Evolutionary conservation across 2,888 invertebrate genomes (phyloP).

Genomic region (Apodemia mormo): DNA sequence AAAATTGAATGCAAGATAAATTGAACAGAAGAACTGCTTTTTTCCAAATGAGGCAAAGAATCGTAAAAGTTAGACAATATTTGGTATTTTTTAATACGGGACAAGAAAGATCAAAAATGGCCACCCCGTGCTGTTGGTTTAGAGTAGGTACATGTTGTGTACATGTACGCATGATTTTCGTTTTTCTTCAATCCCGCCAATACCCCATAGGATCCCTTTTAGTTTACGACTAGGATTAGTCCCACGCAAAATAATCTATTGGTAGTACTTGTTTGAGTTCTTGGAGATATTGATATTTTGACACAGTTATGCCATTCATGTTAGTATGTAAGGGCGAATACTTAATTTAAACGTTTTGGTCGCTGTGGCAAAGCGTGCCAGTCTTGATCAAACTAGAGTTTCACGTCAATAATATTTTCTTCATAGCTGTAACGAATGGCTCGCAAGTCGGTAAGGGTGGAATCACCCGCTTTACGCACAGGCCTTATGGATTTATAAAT

Average conservation of each 20-base stretch:
- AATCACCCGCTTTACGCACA: constrained; percentile 32
- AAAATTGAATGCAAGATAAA: no score
- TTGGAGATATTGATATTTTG: constrained; percentile 12
- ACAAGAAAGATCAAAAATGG: no score
- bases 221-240: no score
- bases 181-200: no score
- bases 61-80: background rate
- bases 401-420: background rate
- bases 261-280: constrained; percentile 11
- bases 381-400: constrained; percentile 11
- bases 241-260: background rate
- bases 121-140: no score
- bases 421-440: background rate
- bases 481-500: constrained; percentile 31
- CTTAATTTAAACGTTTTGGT: background rate
- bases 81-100: no score
- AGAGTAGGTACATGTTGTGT: no score
- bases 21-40: background rate
- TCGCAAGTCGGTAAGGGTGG: constrained; percentile 25
- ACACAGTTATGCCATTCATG: background rate
- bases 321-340: constrained; percentile 6
- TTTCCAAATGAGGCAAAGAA: background rate
- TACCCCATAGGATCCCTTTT: no score
- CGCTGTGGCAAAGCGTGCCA: constrained; percentile 1
- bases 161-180: no score